A percentile compares a stretch with the other conserved stretches of the same genome.
phyloP scores from a whole-genome alignment of 2,888 invertebrate genomes.

The Gymnosoma rotundatum region DNA sequence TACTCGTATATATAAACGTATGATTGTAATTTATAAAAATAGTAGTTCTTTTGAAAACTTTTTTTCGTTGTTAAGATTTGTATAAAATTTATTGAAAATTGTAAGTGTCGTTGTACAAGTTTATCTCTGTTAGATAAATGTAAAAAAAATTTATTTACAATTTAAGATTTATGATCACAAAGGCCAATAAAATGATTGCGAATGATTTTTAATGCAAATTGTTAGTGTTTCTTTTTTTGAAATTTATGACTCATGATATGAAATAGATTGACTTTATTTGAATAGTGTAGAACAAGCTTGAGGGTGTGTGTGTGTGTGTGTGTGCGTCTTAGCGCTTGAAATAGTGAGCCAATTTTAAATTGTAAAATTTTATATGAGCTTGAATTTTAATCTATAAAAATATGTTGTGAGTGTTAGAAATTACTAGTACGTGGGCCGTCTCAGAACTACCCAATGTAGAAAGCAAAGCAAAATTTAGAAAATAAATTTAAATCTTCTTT shows the following conservation, averaged over 20 bases:
- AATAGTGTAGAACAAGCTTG: neutral
- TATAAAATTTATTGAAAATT: slow-evolving; percentile 7
- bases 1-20: neutral
- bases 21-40: slow-evolving; percentile 3
- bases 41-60: neutral
- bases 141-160: slow-evolving; percentile 47
- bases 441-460: neutral
- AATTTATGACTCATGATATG: slow-evolving; percentile 71
- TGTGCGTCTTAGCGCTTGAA: neutral
- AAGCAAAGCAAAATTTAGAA: too few relatives aligned
- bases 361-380: slow-evolving; percentile 11
- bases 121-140: slow-evolving; percentile 32
- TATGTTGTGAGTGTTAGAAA: slow-evolving; percentile 38
- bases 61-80: slow-evolving; percentile 15
- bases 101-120: slow-evolving; percentile 17
- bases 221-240: slow-evolving; percentile 73
- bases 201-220: slow-evolving; percentile 82
- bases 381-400: neutral
- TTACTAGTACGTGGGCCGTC: neutral
- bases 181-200: slow-evolving; percentile 82
- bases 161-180: slow-evolving; percentile 80
- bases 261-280: slow-evolving; percentile 25
- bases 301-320: neutral
- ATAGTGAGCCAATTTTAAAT: slow-evolving; percentile 6
- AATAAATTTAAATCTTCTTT: too few relatives aligned